These are phyloP conservation scores for Siderastrea radians DNA, from an alignment of 92 coral and sea anemone genomes.

Conservation along the genomic window DNA sequence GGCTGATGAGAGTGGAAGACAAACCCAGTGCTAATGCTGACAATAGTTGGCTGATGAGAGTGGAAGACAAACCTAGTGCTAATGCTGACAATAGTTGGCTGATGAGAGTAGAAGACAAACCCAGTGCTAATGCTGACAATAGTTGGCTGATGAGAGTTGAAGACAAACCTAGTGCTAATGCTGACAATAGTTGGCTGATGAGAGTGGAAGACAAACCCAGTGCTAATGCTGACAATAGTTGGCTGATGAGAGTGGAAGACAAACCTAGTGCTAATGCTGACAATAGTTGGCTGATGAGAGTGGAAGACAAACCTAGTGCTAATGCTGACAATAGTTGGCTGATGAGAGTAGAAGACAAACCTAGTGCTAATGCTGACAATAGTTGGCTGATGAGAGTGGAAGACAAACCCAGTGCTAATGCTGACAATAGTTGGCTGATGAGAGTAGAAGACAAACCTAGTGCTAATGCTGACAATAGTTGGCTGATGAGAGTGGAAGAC, in stretches of 20 bases:
- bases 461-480: neutral
- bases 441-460: neutral
- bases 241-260: neutral
- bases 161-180: neutral
- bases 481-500: neutral
- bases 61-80: neutral
- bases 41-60: neutral
- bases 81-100: neutral
- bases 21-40: neutral
- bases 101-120: neutral
- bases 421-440: neutral
- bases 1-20: neutral
- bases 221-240: neutral
- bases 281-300: neutral
- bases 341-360: neutral
- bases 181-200: neutral
- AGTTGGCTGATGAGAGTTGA: neutral
- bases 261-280: neutral
- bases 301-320: neutral
- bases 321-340: neutral
- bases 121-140: neutral
- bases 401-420: neutral
- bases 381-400: neutral
- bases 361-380: neutral
- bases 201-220: conserved; percentile 2